Percentiles rank a stretch among this genome's conserved stretches.
phyloP scores from a whole-genome alignment of 2,888 invertebrate species.

The Mamestra brassicae region DNA sequence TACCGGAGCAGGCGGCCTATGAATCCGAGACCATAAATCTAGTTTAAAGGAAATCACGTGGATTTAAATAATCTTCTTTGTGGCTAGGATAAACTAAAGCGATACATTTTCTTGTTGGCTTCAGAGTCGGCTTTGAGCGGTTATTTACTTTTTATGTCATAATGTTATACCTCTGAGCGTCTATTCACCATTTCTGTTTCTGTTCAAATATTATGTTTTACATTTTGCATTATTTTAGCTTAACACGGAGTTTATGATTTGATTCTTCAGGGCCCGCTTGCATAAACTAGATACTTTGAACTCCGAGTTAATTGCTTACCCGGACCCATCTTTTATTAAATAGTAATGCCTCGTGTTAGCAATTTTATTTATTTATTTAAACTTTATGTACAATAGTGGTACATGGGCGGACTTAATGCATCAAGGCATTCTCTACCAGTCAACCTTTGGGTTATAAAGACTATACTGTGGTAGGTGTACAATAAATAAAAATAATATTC shows the following conservation, averaged over 20 bases:
- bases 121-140: conserved; percentile 4
- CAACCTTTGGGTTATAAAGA: too few species aligned
- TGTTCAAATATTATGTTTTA: not conserved
- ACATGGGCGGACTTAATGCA: too few species aligned
- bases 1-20: conserved; percentile 1
- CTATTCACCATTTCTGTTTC: not conserved
- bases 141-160: conserved; percentile 28
- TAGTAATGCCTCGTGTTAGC: too few species aligned
- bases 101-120: conserved; percentile 38
- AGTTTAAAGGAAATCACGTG: conserved; percentile 46
- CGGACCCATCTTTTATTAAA: too few species aligned
- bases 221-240: not conserved
- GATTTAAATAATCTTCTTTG: conserved; percentile 42
- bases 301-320: too few species aligned
- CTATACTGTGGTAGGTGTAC: too few species aligned
- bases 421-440: too few species aligned
- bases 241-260: not conserved
- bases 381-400: too few species aligned
- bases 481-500: too few species aligned
- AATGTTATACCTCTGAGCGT: conserved; percentile 3
- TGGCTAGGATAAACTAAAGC: conserved; percentile 19
- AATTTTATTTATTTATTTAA: too few species aligned
- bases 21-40: conserved; percentile 29
- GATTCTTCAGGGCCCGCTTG: not conserved
- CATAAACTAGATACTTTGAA: too few species aligned